These are phyloP conservation scores for Drosophila ercepeae DNA, from an alignment of 1,140 invertebrate genomes.

Conservation along the genomic window DNA sequence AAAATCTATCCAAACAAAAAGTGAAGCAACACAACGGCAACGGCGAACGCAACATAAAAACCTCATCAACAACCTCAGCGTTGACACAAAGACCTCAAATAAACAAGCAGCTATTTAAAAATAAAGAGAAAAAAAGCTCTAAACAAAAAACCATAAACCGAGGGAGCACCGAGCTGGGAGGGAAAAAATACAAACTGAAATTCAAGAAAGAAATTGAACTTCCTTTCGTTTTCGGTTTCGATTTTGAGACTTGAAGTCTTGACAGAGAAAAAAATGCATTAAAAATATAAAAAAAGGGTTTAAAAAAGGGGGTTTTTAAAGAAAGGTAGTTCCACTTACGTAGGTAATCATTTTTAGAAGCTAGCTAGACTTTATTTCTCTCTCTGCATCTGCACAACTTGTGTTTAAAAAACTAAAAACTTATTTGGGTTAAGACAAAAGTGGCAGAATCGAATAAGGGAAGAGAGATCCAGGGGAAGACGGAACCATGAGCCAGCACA, in stretches of 20 bases:
- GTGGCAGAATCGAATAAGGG: conserved; percentile 1
- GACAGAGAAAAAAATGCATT: conserved; percentile 6
- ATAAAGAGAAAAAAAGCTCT: conserved; percentile 35
- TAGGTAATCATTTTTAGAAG: not conserved
- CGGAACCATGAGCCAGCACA: conserved; percentile 43
- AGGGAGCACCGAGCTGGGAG: not conserved
- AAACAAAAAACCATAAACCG: conserved; percentile 25
- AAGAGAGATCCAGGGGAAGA: conserved; percentile 7
- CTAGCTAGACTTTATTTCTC: not conserved
- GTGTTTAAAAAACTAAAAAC: conserved; percentile 43
- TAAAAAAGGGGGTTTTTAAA: not conserved
- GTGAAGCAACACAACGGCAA: conserved; percentile 43
- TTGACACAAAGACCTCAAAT: conserved; percentile 80
- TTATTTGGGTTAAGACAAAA: conserved; percentile 70
- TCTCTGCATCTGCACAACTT: conserved; percentile 43
- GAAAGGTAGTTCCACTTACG: not conserved
- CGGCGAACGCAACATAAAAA: conserved; percentile 50
- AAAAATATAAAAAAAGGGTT: conserved; percentile 17
- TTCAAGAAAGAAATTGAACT: conserved; percentile 66
- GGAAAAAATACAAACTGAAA: conserved; percentile 25
- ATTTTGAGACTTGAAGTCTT: conserved; percentile 13
- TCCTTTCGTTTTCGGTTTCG: conserved; percentile 65
- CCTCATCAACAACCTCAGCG: conserved; percentile 56
- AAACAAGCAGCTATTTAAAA: conserved; percentile 73
- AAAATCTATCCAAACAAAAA: conserved; percentile 60